A percentile compares a stretch with the other conserved stretches of the same genome.
phyloP scores from a whole-genome alignment of 2,888 invertebrate species.

The Arctia plantaginis region DNA sequence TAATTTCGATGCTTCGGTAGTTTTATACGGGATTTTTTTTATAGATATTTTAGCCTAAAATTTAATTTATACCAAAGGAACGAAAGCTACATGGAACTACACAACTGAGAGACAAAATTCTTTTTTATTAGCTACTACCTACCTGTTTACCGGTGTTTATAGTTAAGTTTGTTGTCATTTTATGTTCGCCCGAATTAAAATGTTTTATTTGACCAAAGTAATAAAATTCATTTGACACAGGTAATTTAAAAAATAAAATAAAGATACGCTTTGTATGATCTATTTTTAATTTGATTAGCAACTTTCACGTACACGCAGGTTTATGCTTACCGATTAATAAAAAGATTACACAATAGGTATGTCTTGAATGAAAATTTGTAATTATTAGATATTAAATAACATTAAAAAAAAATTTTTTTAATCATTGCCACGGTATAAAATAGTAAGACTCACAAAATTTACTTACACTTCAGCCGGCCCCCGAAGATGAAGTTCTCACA shows the following conservation, averaged over 20 bases:
- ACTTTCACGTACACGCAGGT: neutral
- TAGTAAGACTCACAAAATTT: slow-evolving; percentile 6
- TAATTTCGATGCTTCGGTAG: too few species aligned
- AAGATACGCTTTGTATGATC: neutral
- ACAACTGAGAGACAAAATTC: too few species aligned
- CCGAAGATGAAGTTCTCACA: slow-evolving; percentile 3
- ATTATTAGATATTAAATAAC: neutral
- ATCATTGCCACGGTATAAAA: neutral
- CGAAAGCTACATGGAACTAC: neutral
- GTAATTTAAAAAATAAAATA: neutral
- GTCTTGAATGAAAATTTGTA: neutral
- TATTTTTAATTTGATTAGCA: neutral
- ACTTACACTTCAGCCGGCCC: slow-evolving; percentile 16
- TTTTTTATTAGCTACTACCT: too few species aligned
- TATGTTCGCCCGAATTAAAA: neutral
- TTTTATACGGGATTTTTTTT: too few species aligned
- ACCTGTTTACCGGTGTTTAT: neutral
- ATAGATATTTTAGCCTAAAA: too few species aligned
- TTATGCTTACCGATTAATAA: neutral
- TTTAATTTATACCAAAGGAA: neutral
- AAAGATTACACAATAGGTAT: neutral
- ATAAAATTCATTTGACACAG: neutral
- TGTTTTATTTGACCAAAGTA: neutral
- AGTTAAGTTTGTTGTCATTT: neutral
- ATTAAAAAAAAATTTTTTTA: neutral